Evolutionary conservation across 2,113 vertebrate species (phyloP).

Genomic region (Daboia siamensis): DNA sequence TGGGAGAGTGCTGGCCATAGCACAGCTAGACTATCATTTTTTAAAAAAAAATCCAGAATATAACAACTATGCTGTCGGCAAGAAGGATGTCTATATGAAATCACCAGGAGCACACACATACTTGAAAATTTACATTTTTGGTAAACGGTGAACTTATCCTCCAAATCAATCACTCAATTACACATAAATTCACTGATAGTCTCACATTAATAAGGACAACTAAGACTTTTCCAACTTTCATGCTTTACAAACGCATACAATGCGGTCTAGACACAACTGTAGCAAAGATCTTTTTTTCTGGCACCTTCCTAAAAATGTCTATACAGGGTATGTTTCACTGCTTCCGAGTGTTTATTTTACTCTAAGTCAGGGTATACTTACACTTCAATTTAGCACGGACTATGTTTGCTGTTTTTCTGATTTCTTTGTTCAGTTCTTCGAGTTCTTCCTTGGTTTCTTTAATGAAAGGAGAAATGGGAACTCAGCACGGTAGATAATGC

Average conservation of each 20-base stretch:
- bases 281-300: neutral
- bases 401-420: conserved; percentile 88
- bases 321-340: neutral
- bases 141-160: neutral
- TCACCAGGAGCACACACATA: neutral
- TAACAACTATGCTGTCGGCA: neutral
- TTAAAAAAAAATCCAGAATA: neutral
- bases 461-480: neutral
- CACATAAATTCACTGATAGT: neutral
- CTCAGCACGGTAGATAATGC: neutral
- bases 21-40: neutral
- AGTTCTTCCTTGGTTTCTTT: conserved; percentile 90
- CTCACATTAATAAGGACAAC: neutral
- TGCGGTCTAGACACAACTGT: neutral
- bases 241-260: neutral
- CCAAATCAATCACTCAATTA: neutral
- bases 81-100: neutral
- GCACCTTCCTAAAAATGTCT: neutral
- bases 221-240: neutral
- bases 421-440: conserved; percentile 83
- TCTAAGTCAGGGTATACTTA: conserved; percentile 50
- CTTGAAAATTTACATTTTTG: neutral
- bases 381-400: conserved; percentile 83
- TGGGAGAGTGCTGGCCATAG: neutral
- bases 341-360: neutral